These are phyloP conservation scores for Babyrousa celebensis DNA, from an alignment of 2,797 vertebrate genomes.

Conservation along the genomic window DNA sequence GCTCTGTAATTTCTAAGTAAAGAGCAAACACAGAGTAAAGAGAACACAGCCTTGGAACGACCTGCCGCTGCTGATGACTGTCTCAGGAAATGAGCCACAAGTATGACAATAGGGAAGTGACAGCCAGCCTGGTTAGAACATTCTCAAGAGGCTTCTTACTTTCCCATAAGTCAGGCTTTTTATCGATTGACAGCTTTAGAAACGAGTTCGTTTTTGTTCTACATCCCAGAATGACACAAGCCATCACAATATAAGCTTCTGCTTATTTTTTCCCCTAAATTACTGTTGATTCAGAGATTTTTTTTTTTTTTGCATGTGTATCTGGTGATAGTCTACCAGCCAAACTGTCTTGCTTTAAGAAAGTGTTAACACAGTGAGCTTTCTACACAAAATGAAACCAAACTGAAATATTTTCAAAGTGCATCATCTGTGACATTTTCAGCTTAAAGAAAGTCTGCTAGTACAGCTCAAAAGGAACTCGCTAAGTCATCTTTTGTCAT, in stretches of 20 bases:
- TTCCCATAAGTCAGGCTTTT: conserved; percentile 66
- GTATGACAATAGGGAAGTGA: conserved; percentile 26
- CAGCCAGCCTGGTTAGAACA: conserved; percentile 57
- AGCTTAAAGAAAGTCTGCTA: neutral
- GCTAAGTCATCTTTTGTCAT: neutral
- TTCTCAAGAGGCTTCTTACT: conserved; percentile 72
- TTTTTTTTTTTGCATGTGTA: neutral
- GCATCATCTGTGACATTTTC: neutral
- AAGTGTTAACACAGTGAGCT: neutral
- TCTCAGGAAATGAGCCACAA: conserved; percentile 69
- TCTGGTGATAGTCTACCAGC: conserved; percentile 23
- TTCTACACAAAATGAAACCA: conserved; percentile 36
- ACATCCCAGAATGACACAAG: conserved; percentile 62
- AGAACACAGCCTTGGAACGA: conserved; percentile 78
- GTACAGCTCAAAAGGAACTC: neutral
- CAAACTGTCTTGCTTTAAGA: conserved; percentile 52
- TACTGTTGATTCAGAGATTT: conserved; percentile 46
- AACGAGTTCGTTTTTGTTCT: conserved; percentile 65
- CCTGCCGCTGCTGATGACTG: conserved; percentile 8
- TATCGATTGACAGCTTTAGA: conserved; percentile 69
- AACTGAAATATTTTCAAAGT: conserved; percentile 38
- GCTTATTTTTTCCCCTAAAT: conserved; percentile 33
- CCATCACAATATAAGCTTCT: conserved; percentile 65
- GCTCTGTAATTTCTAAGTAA: conserved; percentile 64
- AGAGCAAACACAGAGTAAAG: conserved; percentile 39